Evolutionary conservation across 2,888 invertebrate genomes (phyloP), one percentile per base, ranked within the genome.

Genomic region (Eueremaeus valkanovi): DNA sequence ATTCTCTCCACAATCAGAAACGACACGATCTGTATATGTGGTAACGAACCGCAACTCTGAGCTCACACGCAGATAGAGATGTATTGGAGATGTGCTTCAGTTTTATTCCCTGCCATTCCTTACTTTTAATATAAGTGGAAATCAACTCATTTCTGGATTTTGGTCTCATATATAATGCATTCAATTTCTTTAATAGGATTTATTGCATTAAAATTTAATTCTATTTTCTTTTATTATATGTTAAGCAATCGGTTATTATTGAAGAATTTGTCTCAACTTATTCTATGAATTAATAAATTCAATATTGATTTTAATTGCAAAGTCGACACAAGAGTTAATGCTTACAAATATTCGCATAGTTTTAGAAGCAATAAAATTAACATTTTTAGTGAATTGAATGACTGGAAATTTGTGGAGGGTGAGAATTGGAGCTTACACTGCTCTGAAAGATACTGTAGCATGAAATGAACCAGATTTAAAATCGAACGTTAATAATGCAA

Each of bases 11-110:
- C 68, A 68, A 68, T 68, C 68, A 40, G 42, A 21, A 24, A 11
- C 18, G 68, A 68, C 68, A 68, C n/a, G n/a, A 68, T 68, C 68
- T 40, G 33, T 68, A 68, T 68, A 40, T 68, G 68, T 24, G 31
- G 40, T 68, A 68, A 68, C 40, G 40, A 40, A 68, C 68, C 68
- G 68, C 40, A 68, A 68, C 68, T n/a, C n/a, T n/a, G n/a, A n/a
- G n/a, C n/a, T 40, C 42, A 18, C 33, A 18, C 3, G 5, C 27
- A 55, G 36, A 8, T 27, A 55, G 24, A 33, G 58, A 31, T 24
- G n/a, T n/a, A n/a, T n/a, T n/a, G n/a, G n/a, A n/a, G n/a, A n/a
- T n/a, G n/a, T n/a, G n/a, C n/a, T n/a, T 29, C 33, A 61, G 61
- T 9, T n/a, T 3, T 33, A 16, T 3, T 61, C 31, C 61, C 33